phyloP scores from a whole-genome alignment of 2,113 vertebrate genomes.

The Propithecus coquereli region DNA sequence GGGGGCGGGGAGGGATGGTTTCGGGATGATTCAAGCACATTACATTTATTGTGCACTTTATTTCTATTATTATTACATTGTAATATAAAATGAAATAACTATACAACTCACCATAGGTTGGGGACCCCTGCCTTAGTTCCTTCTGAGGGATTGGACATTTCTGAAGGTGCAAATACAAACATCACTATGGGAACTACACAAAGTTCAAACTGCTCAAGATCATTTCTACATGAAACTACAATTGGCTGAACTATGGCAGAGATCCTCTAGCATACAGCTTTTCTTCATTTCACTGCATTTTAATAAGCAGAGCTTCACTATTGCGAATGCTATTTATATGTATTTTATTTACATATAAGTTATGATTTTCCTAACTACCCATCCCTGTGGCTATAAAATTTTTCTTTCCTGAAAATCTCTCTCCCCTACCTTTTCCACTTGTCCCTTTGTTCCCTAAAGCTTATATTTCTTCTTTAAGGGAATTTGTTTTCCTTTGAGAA shows the following conservation, averaged over 20 bases:
- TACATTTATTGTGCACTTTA: too few relatives aligned
- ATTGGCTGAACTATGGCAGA: background rate
- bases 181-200: background rate
- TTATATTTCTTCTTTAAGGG: background rate
- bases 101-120: too few relatives aligned
- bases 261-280: background rate
- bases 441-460: background rate
- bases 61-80: too few relatives aligned
- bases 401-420: background rate
- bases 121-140: background rate
- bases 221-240: background rate
- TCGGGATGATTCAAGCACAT: too few relatives aligned
- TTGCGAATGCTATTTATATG: background rate
- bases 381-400: background rate
- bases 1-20: too few relatives aligned
- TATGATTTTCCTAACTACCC: background rate
- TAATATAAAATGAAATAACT: too few relatives aligned
- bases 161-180: conserved; percentile 11
- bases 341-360: conserved; percentile 41
- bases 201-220: background rate
- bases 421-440: background rate
- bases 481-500: conserved; percentile 25
- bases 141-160: background rate
- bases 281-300: background rate
- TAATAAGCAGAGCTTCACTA: background rate